These are phyloP conservation scores for Phrynocephalus vlangalii DNA, from an alignment of 2,797 vertebrate species.

Conservation along the genomic window DNA sequence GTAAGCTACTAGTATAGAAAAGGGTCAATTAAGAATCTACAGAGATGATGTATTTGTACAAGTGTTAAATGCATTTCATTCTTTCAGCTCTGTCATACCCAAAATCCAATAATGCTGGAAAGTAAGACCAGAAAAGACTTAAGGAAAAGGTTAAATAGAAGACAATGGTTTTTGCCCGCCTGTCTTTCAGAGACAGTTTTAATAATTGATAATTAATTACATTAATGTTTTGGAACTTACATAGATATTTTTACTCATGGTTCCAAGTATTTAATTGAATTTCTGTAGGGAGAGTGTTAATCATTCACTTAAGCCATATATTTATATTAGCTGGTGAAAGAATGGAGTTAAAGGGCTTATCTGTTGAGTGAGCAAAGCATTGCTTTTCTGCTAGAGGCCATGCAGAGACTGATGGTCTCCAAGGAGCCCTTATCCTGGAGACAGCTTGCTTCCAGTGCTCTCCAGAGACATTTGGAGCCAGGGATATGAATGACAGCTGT, in stretches of 20 bases:
- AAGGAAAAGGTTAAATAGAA: slow-evolving; percentile 38
- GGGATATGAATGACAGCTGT: slow-evolving; percentile 75
- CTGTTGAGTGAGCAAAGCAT: slow-evolving; percentile 64
- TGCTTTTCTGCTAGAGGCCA: slow-evolving; percentile 69
- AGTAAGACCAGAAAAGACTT: slow-evolving; percentile 32
- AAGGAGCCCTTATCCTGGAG: slow-evolving; percentile 72
- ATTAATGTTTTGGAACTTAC: slow-evolving; percentile 67
- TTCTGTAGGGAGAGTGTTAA: slow-evolving; percentile 69
- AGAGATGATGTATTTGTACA: slow-evolving; percentile 5
- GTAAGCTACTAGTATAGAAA: slow-evolving; percentile 7
- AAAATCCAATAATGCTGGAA: slow-evolving; percentile 3
- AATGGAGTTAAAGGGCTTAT: slow-evolving; percentile 76
- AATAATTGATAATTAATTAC: slow-evolving; percentile 64
- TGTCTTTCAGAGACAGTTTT: slow-evolving; percentile 53
- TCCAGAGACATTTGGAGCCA: slow-evolving; percentile 59
- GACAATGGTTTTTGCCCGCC: slow-evolving; percentile 40
- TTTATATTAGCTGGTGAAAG: slow-evolving; percentile 71
- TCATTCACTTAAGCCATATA: slow-evolving; percentile 72
- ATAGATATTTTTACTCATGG: slow-evolving; percentile 55
- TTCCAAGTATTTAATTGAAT: slow-evolving; percentile 72
- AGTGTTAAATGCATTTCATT: slow-evolving; percentile 3
- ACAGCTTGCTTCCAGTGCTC: slow-evolving; percentile 61
- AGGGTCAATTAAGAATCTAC: background rate
- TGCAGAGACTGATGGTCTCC: slow-evolving; percentile 58
- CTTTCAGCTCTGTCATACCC: background rate